These are phyloP conservation scores for Gallinago paraguaiae DNA, from an alignment of 2,113 vertebrate species.

Conservation along the genomic window DNA sequence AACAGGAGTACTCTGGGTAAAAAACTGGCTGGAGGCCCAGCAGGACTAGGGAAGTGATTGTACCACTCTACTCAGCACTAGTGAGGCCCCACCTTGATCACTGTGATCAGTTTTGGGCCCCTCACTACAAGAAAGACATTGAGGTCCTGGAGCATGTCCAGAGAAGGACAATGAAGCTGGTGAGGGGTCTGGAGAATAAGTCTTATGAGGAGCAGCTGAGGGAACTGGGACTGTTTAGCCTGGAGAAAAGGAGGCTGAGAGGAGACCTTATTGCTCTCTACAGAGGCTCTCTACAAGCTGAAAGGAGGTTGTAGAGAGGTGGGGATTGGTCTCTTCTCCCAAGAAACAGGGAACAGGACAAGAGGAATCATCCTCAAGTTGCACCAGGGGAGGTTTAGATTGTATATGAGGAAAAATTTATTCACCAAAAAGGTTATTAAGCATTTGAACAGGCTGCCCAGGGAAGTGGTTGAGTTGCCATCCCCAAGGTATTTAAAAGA, in stretches of 20 bases:
- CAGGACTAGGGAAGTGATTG: background rate
- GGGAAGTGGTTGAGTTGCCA: background rate
- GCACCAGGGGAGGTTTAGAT: background rate
- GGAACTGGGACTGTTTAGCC: background rate
- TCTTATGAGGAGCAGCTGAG: background rate
- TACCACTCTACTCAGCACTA: background rate
- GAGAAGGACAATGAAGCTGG: background rate
- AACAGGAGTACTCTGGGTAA: background rate
- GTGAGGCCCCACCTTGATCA: background rate
- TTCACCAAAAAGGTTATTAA: background rate
- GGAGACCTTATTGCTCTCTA: background rate
- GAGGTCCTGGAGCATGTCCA: background rate
- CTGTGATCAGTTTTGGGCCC: background rate
- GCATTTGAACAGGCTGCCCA: background rate
- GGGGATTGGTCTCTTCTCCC: background rate
- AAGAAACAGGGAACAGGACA: background rate
- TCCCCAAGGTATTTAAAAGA: background rate
- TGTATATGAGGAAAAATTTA: background rate
- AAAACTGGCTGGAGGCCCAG: background rate
- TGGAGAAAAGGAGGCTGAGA: background rate
- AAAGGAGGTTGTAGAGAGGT: background rate
- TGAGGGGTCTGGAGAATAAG: background rate
- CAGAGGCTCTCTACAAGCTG: background rate
- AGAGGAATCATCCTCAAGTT: background rate
- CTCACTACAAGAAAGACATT: background rate